Base-by-base conservation (phyloP, 1,140 invertebrate genomes). In the Pogonognathellus flavescens region DNA sequence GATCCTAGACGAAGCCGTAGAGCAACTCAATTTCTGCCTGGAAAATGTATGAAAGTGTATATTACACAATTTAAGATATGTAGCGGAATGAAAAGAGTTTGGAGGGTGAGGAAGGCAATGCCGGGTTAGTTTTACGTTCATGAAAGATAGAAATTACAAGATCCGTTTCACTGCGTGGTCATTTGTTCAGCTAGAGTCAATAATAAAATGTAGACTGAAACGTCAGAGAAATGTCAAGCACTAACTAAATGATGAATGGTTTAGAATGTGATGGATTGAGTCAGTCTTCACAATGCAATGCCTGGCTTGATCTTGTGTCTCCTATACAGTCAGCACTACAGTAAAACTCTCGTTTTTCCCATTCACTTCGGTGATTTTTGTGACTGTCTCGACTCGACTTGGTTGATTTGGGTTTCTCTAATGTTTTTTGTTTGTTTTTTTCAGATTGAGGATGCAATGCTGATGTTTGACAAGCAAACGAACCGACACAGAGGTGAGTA, bases 401-500 rank as follows among this genome's bases (percentile, higher is more conserved):
- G 62, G 13, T 66, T 66, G 20, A 13, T 20, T 31, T 66, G 62
- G 62, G 62, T 66, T 66, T 31, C 62, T 25, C 59, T 31, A 76
- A 76, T 76, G 70, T 76, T 76, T 31, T 41, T 41, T 76, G 70
- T 76, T 88, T 89, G 86, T 90, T 90, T 92, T 91, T 97, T 97
- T 84, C 95, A 99, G 98, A 99, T 99, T 91, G 98, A 99, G 93
- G 98, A 99, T 92, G 98, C 97, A 87, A 99, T 99, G 98, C 94
- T 99, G 90, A 99, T 99, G 98, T 99, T 99, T 92, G 98, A 99
- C 93, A 99, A 99, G 94, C 97, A 98, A 91, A 99, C 98, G 89
- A 99, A 99, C 93, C 95, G 98, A 93, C 98, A 99, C 93, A 96
- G 98, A 97, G 98, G 98, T 99, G 93, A 96, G 96, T 93, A 25